Evolutionary conservation across 2,888 invertebrate species (phyloP).

Genomic region (Acrocyrtus sp.): DNA sequence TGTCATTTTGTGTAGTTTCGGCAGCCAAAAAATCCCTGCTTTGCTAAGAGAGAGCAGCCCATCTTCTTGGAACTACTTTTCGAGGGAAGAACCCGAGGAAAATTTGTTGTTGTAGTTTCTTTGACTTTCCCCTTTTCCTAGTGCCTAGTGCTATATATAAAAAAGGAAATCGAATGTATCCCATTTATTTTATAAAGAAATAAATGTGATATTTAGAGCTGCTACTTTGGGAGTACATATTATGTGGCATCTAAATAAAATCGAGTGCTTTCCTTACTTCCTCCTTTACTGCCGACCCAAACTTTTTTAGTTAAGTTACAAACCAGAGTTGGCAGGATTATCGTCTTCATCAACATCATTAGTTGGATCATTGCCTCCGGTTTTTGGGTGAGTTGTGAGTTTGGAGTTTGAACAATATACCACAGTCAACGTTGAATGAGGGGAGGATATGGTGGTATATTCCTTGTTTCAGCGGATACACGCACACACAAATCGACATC

Average conservation of each 20-base stretch:
- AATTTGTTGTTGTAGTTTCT: conserved; percentile 33
- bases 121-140: background rate
- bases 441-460: no score
- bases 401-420: no score
- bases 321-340: conserved; percentile 51
- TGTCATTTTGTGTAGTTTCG: conserved; percentile 29
- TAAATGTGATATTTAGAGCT: conserved; percentile 7
- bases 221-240: background rate
- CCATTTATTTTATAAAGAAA: conserved; percentile 28
- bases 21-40: conserved; percentile 36
- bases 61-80: background rate
- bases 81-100: conserved; percentile 12
- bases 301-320: conserved; percentile 43
- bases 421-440: no score
- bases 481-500: no score
- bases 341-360: conserved; percentile 52
- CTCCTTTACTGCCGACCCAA: background rate
- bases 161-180: conserved; percentile 29
- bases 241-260: conserved; percentile 21
- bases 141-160: background rate
- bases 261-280: background rate
- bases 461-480: no score
- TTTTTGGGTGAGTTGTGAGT: conserved; percentile 15
- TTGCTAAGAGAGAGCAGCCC: background rate
- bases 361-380: conserved; percentile 50